These are phyloP conservation scores for Cheirogaleus medius DNA, from an alignment of 2,113 vertebrate species.

Conservation along the genomic window DNA sequence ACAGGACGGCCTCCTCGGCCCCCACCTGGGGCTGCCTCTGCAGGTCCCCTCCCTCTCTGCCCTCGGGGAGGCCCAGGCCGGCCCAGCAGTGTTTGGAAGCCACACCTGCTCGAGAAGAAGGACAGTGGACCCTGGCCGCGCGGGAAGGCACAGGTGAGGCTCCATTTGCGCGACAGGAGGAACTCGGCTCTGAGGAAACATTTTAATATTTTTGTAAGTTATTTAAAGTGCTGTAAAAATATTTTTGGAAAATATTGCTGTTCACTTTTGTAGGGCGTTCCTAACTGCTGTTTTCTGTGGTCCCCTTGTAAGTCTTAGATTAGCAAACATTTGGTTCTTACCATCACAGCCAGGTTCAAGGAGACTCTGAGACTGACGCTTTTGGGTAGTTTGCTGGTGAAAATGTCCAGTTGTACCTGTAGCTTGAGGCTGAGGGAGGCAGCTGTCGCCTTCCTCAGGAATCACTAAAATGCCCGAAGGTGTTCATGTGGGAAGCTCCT, in stretches of 20 bases:
- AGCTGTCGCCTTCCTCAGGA: rapidly evolving
- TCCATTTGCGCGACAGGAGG: background rate
- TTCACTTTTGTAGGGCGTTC: conserved; percentile 59
- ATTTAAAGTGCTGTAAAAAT: conserved; percentile 82
- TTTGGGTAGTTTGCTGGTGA: no score
- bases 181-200: conserved; percentile 52
- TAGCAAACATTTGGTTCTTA: background rate
- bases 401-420: no score
- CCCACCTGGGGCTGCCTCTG: rapidly evolving
- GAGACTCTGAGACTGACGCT: background rate
- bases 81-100: no score
- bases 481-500: background rate
- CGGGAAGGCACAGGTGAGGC: conserved; percentile 41
- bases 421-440: background rate
- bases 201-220: conserved; percentile 31
- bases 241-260: conserved; percentile 74
- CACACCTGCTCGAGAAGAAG: conserved; percentile 36
- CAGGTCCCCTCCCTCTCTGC: no score
- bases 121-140: conserved; percentile 1
- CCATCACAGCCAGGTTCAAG: background rate
- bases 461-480: rapidly evolving
- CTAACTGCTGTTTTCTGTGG: conserved; percentile 41
- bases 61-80: no score
- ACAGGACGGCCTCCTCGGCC: no score
- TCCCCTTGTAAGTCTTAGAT: background rate